phyloP scores from a whole-genome alignment of 2,113 vertebrate species.

The Struthidea cinerea region DNA sequence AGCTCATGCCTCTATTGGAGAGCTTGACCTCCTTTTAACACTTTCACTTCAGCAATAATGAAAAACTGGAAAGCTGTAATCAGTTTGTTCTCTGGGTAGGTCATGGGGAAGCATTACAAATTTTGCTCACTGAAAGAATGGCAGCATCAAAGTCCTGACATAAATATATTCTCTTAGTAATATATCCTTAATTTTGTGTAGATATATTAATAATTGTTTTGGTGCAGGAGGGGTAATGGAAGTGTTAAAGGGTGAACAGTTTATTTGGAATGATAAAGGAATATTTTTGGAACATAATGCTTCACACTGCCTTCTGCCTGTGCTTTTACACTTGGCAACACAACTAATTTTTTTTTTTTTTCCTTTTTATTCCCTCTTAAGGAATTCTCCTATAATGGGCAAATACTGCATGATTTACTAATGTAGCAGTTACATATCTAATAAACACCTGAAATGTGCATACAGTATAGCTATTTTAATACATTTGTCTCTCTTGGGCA shows the following conservation, averaged over 20 bases:
- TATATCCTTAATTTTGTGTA: not conserved
- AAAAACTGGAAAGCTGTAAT: not conserved
- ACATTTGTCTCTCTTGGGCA: not conserved
- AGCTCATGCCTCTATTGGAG: constrained; percentile 32
- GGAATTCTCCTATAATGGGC: not conserved
- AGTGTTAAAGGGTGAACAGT: constrained; percentile 44
- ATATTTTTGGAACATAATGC: not conserved
- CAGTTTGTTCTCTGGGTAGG: not conserved
- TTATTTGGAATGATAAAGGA: not conserved
- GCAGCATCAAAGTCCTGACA: not conserved
- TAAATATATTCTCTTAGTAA: not conserved
- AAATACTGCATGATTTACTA: not conserved
- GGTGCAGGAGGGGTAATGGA: not conserved
- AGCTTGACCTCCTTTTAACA: constrained; percentile 37
- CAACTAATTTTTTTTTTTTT: not conserved
- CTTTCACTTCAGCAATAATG: not conserved
- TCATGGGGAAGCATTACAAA: not conserved
- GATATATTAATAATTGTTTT: not conserved
- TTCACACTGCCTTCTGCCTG: not conserved
- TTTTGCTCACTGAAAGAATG: not conserved
- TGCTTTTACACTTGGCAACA: not conserved
- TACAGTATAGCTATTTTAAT: not conserved
- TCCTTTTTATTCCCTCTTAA: not conserved
- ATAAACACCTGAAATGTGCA: not conserved
- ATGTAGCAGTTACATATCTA: not conserved